Evolutionary conservation across 1,140 invertebrate genomes (phyloP), one percentile per base, ranked within the genome.

Genomic region (Cyclargus thomasi): DNA sequence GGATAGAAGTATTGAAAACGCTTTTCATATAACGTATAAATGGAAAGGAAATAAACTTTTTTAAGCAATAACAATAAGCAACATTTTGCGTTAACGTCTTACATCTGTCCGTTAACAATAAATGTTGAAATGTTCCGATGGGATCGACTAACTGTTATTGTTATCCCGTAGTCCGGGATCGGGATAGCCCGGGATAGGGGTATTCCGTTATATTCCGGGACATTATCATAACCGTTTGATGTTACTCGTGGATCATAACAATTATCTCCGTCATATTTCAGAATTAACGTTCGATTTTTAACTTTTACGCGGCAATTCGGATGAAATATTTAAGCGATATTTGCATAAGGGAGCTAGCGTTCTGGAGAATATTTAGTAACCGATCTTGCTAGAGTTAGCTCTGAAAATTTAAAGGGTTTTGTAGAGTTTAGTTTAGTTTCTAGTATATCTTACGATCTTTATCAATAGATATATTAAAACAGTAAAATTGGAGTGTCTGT

Each of bases 71-170:
- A 59, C 55, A 59, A 59, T 59, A 59, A 22, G 67, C 63, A 72
- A 75, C 77, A 79, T 65, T 65, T 65, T 67, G 75, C 65, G 68
- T 62, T 75, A 77, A 74, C 71, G 70, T 69, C 73, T 71, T 69
- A 71, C 72, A 72, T 73, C 73, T 78, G 73, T 74, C 71, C 73
- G 69, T 81, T 83, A 82, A 82, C 77, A 75, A 79, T 82, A 80
- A 80, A 77, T 75, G 69, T 75, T 66, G 22, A 59, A 66, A 59
- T 35, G 55, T 59, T 59, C 55, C 72, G 69, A 74, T 74, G 68
- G 62, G 70, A 74, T 70, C 29, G 36, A 47, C 63, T 74, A 74
- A 74, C 67, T 71, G 72, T 75, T 75, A 76, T 71, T 65, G 69
- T 53, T 36, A 63, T 64, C 20, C 10, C 53, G 63, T 47, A 14